Base-by-base conservation (phyloP, 1,140 invertebrate species). In the Aphelinus certus region DNA sequence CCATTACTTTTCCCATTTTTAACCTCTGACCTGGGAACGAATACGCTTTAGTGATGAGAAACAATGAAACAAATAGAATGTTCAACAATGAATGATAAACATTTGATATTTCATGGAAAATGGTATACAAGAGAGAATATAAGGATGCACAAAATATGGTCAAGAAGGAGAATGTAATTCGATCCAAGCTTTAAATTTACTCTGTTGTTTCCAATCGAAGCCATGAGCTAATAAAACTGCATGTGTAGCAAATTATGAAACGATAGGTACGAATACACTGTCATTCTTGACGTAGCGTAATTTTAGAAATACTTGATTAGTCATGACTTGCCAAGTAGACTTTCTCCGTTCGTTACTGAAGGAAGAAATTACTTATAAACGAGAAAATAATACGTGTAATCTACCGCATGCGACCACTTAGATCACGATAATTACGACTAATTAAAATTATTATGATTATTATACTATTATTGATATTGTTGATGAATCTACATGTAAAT, bases 401-500 rank as follows among this genome's bases (percentile, higher is more conserved):
- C 75, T 75, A 83, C 64, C 80, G 81, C 82, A 83, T 82, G 77
- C 77, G 76, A 70, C 73, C 79, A 80, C 76, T 78, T 81, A 83
- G 77, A 76, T 62, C 73, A 60, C 56, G 48, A 7, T 67, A 72
- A 71, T 62, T 72, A 65, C 69, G 7, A 76, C 67, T 71, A 72
- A 62, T 67, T 67, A 71, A 53, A 67, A 81, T 66, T 71, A 78
- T 76, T 79, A 80, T 75, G 66, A 81, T 80, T 78, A 80, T 80
- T 77, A 81, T 77, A 80, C 83, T 82, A 83, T 77, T 80, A 83
- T 81, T 82, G 76, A 80, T 78, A 83, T 84, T 85, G 82, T 84
- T 83, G 80, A 84, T 79, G 77, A 67, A 83, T 84, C 80, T 85
- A 83, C 80, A 81, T 84, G 84, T 85, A 85, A 84, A 85, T 84